Percentiles rank a stretch among this genome's conserved stretches.
Evolutionary conservation across 2,888 invertebrate genomes (phyloP).

Genomic region (Candidula unifasciata): DNA sequence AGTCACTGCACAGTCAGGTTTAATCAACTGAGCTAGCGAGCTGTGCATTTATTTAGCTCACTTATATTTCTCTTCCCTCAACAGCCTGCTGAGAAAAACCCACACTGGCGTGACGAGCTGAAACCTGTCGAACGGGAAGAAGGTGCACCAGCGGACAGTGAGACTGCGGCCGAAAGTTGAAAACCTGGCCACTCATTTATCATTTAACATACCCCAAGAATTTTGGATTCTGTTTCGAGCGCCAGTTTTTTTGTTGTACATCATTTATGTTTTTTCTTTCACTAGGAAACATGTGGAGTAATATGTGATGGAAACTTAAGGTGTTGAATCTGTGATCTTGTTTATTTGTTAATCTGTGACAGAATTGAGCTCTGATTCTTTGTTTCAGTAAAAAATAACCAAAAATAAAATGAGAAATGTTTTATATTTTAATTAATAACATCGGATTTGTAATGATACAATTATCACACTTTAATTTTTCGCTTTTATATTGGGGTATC

Average conservation of each 20-base stretch:
- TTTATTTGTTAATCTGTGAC: no score
- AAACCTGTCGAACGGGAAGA: constrained; percentile 52
- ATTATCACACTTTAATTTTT: no score
- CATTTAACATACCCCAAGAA: neutral
- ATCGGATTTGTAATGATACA: no score
- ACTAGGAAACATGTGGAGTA: neutral
- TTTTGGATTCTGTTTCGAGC: constrained; percentile 13
- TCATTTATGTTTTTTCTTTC: neutral
- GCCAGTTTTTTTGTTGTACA: neutral
- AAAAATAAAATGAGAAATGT: no score
- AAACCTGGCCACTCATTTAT: constrained; percentile 10
- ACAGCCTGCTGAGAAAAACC: constrained; percentile 55
- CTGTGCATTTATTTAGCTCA: neutral
- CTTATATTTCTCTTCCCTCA: neutral
- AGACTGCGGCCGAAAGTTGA: constrained; percentile 50
- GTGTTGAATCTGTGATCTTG: neutral
- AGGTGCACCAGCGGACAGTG: constrained; percentile 38
- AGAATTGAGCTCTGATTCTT: no score
- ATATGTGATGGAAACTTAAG: neutral
- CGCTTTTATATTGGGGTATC: no score
- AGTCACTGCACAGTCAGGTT: no score
- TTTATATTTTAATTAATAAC: no score
- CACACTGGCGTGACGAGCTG: constrained; percentile 57
- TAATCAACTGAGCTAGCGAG: no score
- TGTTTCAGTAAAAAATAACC: no score